A percentile compares a stretch with the other conserved stretches of the same genome.
Conservation (phyloP, 2,113 vertebrate species). For the Tretioscincus oriximinensis region DNA sequence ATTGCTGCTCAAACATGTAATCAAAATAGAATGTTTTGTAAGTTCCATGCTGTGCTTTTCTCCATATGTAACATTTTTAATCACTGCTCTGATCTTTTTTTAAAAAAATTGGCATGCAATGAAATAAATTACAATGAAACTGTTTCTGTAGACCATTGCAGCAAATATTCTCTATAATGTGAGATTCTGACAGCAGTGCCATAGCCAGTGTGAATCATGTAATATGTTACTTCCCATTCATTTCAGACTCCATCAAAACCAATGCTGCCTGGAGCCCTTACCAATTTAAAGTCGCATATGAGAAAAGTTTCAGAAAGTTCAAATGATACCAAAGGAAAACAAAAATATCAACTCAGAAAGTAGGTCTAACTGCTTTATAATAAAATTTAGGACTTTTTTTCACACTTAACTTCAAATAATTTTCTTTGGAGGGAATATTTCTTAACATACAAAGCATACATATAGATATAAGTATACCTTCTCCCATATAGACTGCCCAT, state of each 20-base stretch:
- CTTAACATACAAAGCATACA: no score
- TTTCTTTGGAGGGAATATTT: no score
- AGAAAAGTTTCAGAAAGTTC: not conserved
- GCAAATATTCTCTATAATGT: not conserved
- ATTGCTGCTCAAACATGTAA: slow-evolving; percentile 25
- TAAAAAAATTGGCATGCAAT: not conserved
- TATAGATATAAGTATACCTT: no score
- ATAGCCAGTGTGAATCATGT: not conserved
- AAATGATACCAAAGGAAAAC: not conserved
- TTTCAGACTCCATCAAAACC: not conserved
- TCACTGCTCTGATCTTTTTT: slow-evolving; percentile 27
- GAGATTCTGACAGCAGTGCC: not conserved
- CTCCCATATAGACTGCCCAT: no score
- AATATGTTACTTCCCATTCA: not conserved
- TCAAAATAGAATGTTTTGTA: slow-evolving; percentile 15
- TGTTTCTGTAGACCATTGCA: not conserved
- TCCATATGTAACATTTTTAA: slow-evolving; percentile 31
- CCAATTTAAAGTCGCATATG: not conserved
- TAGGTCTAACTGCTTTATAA: not conserved
- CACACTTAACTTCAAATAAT: no score
- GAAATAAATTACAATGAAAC: slow-evolving; percentile 23
- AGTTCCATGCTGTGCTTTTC: slow-evolving; percentile 10
- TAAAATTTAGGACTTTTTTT: not conserved
- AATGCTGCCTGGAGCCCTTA: not conserved
- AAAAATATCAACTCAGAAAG: not conserved